These are phyloP conservation scores for Latrodectus geometricus DNA, from an alignment of 1,140 invertebrate species.

Conservation along the genomic window DNA sequence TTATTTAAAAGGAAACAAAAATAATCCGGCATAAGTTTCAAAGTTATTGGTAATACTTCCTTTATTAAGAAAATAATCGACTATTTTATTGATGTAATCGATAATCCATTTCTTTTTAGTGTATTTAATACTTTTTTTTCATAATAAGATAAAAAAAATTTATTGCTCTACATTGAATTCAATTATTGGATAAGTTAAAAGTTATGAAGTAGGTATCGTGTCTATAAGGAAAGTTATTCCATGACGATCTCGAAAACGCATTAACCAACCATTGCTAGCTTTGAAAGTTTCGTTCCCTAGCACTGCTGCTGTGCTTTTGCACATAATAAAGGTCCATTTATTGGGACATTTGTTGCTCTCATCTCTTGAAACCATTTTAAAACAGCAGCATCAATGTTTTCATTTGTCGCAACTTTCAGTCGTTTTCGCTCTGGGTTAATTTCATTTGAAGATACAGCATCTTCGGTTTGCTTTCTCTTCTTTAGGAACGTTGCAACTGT, in stretches of 20 bases:
- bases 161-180: too few species aligned
- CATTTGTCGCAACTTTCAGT: constrained; percentile 12
- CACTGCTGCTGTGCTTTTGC: constrained; percentile 5
- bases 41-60: too few species aligned
- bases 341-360: constrained; percentile 24
- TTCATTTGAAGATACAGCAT: constrained; percentile 15
- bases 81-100: too few species aligned
- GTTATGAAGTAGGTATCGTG: too few species aligned
- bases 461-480: neutral
- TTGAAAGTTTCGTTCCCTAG: constrained; percentile 7
- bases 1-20: too few species aligned
- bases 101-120: too few species aligned
- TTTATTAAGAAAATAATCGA: too few species aligned
- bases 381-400: constrained; percentile 31
- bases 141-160: too few species aligned
- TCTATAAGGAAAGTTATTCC: constrained; percentile 30
- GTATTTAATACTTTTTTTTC: too few species aligned
- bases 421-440: constrained; percentile 14
- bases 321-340: constrained; percentile 27
- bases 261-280: constrained; percentile 27
- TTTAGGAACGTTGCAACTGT: neutral
- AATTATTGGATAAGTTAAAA: too few species aligned
- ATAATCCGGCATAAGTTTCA: too few species aligned
- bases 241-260: constrained; percentile 27
- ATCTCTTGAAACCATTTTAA: constrained; percentile 30